A percentile compares a stretch with the other conserved stretches of the same genome.
Evolutionary conservation across 2,888 invertebrate species (phyloP).

Genomic region (Osedax frankpressi): DNA sequence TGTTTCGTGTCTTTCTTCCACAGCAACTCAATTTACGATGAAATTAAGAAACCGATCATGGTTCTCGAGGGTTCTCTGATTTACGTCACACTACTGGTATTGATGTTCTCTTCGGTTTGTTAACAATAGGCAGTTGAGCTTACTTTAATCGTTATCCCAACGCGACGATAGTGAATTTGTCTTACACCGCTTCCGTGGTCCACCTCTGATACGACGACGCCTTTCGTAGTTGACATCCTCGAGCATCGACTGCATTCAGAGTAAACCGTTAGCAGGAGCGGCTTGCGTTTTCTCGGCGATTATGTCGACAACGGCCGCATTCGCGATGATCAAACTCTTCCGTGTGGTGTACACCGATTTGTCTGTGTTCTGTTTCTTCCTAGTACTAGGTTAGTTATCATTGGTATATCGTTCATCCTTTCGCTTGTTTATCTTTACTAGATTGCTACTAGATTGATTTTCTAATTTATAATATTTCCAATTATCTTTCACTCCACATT

Average conservation of each 20-base stretch:
- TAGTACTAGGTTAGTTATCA: background rate
- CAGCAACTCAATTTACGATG: background rate
- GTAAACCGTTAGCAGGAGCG: background rate
- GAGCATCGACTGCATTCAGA: background rate
- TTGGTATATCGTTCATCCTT: too few species aligned
- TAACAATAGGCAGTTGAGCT: background rate
- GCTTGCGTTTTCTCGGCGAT: background rate
- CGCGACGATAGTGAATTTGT: background rate
- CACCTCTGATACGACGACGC: background rate
- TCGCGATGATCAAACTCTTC: background rate
- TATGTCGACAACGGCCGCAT: background rate
- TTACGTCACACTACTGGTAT: background rate
- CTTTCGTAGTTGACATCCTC: background rate
- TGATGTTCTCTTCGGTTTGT: background rate
- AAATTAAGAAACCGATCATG: background rate
- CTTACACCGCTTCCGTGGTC: too few species aligned
- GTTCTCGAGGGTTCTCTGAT: background rate
- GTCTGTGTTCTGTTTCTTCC: background rate
- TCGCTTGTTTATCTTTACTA: too few species aligned
- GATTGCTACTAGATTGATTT: too few species aligned
- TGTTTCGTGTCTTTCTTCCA: background rate
- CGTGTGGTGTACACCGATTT: background rate
- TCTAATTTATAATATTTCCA: too few species aligned
- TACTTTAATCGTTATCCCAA: background rate
- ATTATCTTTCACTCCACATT: too few species aligned